These are phyloP conservation scores for Podarcis lilfordi DNA, from an alignment of 2,797 vertebrate genomes.

Conservation along the genomic window DNA sequence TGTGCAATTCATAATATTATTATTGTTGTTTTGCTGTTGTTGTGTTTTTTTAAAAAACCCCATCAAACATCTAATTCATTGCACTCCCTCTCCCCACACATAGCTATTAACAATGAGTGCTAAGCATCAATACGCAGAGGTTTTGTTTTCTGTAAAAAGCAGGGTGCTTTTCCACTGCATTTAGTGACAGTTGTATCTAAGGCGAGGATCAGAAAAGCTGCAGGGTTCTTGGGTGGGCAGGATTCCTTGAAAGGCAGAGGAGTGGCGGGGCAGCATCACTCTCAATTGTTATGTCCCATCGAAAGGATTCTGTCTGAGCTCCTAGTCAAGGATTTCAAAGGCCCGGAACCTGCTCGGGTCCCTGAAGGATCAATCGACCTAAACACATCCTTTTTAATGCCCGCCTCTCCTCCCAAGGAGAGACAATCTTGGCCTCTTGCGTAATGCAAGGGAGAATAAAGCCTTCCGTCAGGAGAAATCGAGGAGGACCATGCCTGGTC, in stretches of 20 bases:
- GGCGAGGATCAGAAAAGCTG: neutral
- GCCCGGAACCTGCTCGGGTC: conserved; percentile 64
- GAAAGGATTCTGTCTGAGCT: conserved; percentile 58
- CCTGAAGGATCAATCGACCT: conserved; percentile 72
- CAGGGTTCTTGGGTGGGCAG: neutral
- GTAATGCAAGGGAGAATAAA: neutral
- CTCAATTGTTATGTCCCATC: conserved; percentile 43
- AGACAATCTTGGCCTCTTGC: conserved; percentile 66
- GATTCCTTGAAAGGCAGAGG: neutral
- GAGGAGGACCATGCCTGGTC: conserved; percentile 89
- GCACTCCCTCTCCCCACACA: neutral
- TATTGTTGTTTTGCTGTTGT: neutral
- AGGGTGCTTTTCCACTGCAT: too few relatives aligned
- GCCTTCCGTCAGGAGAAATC: conserved; percentile 69
- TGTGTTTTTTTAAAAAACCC: neutral
- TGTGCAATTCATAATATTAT: too few relatives aligned
- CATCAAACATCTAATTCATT: neutral
- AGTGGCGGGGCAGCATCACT: neutral
- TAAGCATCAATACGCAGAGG: too few relatives aligned
- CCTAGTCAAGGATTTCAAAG: conserved; percentile 63
- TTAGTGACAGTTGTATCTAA: neutral
- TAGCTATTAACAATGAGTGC: neutral
- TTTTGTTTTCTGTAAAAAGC: neutral
- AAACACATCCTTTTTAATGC: conserved; percentile 78
- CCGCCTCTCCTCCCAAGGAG: conserved; percentile 73